A percentile compares a stretch with the other conserved stretches of the same genome.
phyloP scores from a whole-genome alignment of 2,888 invertebrate genomes.

The Tetragnatha montana region DNA sequence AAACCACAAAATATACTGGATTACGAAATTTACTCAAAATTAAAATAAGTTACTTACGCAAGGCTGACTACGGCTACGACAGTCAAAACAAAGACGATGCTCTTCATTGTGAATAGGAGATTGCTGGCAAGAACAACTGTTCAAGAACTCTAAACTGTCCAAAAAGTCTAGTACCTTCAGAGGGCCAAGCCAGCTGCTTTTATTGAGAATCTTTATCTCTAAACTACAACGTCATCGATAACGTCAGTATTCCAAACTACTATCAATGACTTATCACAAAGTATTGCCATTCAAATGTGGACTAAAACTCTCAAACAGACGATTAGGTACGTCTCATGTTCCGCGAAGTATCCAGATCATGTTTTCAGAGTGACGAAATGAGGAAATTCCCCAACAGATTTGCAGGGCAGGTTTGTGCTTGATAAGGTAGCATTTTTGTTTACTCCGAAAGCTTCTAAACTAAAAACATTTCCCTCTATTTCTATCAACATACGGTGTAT shows the following conservation, averaged over 20 bases:
- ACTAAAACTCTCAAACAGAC: no score
- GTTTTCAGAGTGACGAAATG: no score
- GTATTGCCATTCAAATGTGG: no score
- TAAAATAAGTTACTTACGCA: neutral
- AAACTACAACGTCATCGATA: neutral
- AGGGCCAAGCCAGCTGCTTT: neutral
- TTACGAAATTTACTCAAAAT: neutral
- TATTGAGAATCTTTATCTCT: neutral
- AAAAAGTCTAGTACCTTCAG: neutral
- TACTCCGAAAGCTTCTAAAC: no score
- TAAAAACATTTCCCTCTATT: no score
- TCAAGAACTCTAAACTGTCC: neutral
- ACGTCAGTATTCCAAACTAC: neutral
- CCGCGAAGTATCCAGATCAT: no score
- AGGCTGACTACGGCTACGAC: neutral
- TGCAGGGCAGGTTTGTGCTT: no score
- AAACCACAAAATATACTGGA: neutral
- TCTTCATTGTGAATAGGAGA: slow-evolving; percentile 3
- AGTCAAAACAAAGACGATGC: neutral
- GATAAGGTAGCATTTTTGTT: no score
- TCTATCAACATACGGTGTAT: no score
- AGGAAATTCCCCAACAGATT: no score
- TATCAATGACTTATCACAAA: no score
- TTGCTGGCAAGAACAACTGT: neutral
- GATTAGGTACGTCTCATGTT: no score